Base-by-base conservation (phyloP, 2,113 vertebrate genomes). In the Eudyptes chrysolophus region DNA sequence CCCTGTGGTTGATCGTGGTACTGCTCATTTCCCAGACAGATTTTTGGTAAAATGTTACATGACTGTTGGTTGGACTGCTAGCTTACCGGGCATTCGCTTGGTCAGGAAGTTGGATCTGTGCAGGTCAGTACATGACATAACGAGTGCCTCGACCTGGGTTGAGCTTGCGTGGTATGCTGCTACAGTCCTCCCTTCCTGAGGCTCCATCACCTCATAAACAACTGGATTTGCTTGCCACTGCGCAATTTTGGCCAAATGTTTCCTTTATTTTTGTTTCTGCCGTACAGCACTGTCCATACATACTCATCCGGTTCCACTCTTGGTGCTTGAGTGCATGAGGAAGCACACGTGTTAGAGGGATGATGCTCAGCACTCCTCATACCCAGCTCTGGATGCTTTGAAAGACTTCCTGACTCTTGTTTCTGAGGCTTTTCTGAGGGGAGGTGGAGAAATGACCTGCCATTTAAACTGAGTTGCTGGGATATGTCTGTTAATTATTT, bases 241-340 rank as follows among this genome's bases (percentile, higher is more conserved):
- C 52, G 44, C 18, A 16, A 4, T 76, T 87, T 10, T 76, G 18
- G 21, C 48, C n/a, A 76, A 61, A 62, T 10, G 2, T 46, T 75
- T 82, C 20, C 32, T 60, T 71, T 79, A 24, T 6, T 80, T 86
- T 20, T 79, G 75, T 18, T 84, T 78, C 64, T 76, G 1, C 18
- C 1, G 0, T 30, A 22, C 19, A 16, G 32, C 13, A 8, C 26
- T 57, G n/a, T 79, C n/a, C 5, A 24, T 25, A 55, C 5, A 3
- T 26, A 4, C 15, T 48, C 4, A 14, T 32, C 51, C 14, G 64
- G 44, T 46, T 87, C 52, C 19, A 2, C 25, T 57, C 20, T 9
- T 17, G 25, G 26, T 30, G n/a, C 77, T 65, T 12, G 12, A 51
- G n/a, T 15, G 20, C 22, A 2, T 15, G 46, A 79, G 27, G 16